These are phyloP conservation scores for Amphipyra berbera DNA, from an alignment of 2,888 invertebrate genomes.

Conservation along the genomic window DNA sequence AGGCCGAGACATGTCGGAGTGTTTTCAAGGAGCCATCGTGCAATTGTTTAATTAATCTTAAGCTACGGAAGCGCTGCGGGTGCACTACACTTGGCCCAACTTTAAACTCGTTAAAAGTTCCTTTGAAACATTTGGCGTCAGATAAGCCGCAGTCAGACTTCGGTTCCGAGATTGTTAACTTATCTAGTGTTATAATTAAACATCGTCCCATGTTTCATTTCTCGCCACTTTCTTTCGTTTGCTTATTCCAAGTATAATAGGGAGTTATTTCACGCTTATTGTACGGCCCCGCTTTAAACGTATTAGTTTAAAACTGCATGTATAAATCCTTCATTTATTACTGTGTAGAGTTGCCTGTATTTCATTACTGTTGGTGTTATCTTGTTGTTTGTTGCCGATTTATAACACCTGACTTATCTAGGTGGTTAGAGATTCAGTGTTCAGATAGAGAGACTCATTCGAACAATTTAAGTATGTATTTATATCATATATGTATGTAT, in stretches of 20 bases:
- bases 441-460: too few relatives aligned
- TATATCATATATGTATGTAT: neutral
- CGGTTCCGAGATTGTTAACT: slow-evolving; percentile 87
- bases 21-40: slow-evolving; percentile 89
- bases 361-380: neutral
- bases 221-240: slow-evolving; percentile 59
- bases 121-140: slow-evolving; percentile 89
- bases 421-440: too few relatives aligned
- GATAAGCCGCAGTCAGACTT: slow-evolving; percentile 89
- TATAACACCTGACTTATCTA: too few relatives aligned
- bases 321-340: slow-evolving; percentile 2
- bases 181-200: slow-evolving; percentile 88
- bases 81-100: slow-evolving; percentile 88
- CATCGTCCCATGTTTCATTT: slow-evolving; percentile 73
- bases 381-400: neutral
- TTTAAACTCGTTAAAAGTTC: slow-evolving; percentile 90
- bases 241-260: slow-evolving; percentile 36
- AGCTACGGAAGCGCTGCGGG: slow-evolving; percentile 83
- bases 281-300: slow-evolving; percentile 5
- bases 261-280: slow-evolving; percentile 38
- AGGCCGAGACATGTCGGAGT: slow-evolving; percentile 89
- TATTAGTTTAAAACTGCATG: slow-evolving; percentile 21
- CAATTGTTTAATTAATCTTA: slow-evolving; percentile 90
- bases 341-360: neutral
- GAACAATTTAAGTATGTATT: neutral